Percentiles rank a stretch among this genome's conserved stretches.
These are phyloP conservation scores for Torymus auratus DNA, from an alignment of 2,888 invertebrate species.

Conservation along the genomic window DNA sequence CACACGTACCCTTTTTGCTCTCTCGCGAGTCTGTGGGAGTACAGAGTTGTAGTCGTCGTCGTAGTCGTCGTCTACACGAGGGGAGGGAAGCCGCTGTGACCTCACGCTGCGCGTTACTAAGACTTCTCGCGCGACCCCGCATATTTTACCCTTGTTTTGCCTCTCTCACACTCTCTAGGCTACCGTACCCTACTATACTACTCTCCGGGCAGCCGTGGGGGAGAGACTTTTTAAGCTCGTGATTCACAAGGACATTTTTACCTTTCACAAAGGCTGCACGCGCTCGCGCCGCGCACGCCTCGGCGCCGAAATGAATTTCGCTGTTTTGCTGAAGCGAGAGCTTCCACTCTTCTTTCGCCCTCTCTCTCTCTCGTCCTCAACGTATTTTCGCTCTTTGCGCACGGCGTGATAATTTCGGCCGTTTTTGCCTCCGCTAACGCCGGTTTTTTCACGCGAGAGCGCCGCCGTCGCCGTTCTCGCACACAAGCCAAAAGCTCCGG, in stretches of 20 bases:
- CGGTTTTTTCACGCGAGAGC: not conserved
- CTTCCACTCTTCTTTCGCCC: not conserved
- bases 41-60: not conserved
- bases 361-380: not conserved
- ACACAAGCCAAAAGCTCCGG: not conserved
- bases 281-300: not conserved
- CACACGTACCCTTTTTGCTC: not conserved
- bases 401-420: slow-evolving; percentile 30
- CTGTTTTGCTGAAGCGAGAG: not conserved
- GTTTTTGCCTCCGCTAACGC: not conserved
- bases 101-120: slow-evolving; percentile 51
- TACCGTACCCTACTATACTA: too few species aligned
- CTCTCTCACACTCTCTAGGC: not conserved
- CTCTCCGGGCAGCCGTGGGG: too few species aligned
- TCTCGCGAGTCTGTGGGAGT: not conserved
- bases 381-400: slow-evolving; percentile 11
- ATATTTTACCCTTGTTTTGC: slow-evolving; percentile 49
- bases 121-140: slow-evolving; percentile 48
- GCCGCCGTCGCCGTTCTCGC: not conserved
- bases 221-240: slow-evolving; percentile 29
- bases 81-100: slow-evolving; percentile 45
- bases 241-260: slow-evolving; percentile 44
- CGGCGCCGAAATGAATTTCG: slow-evolving; percentile 22
- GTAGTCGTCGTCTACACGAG: not conserved
- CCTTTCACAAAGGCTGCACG: slow-evolving; percentile 32